These are phyloP conservation scores for Adelognathus sp. DNA, from an alignment of 2,888 invertebrate genomes.

Conservation along the genomic window DNA sequence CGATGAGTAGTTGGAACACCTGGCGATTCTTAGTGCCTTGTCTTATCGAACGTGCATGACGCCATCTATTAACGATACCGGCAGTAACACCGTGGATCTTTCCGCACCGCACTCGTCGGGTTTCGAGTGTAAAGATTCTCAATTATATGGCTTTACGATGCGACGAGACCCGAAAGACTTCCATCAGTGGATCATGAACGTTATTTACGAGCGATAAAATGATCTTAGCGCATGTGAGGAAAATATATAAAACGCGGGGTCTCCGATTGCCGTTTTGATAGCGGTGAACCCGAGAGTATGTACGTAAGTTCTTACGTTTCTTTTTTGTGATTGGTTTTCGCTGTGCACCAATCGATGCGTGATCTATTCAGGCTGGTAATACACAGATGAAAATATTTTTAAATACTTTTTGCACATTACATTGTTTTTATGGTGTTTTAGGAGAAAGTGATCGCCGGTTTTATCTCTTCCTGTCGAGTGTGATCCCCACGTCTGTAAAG, in stretches of 20 bases:
- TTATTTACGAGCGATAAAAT: conserved; percentile 71
- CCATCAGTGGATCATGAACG: conserved; percentile 67
- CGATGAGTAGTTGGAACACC: conserved; percentile 7
- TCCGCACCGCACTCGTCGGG: conserved; percentile 12
- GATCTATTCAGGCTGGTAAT: background rate
- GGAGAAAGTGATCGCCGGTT: too few relatives aligned
- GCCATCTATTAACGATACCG: conserved; percentile 27
- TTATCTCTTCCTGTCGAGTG: too few relatives aligned
- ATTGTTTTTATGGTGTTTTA: too few relatives aligned
- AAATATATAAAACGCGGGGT: conserved; percentile 57
- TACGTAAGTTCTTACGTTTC: conserved; percentile 37
- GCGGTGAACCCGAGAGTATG: conserved; percentile 42
- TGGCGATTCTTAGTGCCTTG: conserved; percentile 3
- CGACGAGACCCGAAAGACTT: conserved; percentile 60
- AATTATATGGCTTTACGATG: conserved; percentile 69
- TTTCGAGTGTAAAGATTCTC: conserved; percentile 60
- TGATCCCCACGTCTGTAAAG: too few relatives aligned
- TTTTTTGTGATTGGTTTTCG: background rate
- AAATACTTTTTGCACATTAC: too few relatives aligned
- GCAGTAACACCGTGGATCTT: conserved; percentile 27
- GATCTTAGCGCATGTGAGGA: conserved; percentile 48
- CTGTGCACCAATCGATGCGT: conserved; percentile 19
- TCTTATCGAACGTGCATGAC: conserved; percentile 31
- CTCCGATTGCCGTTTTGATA: conserved; percentile 64
- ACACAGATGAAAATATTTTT: conserved; percentile 13